Evolutionary conservation across 37 sponge, comb jelly and placozoan species (phyloP), one percentile per base, ranked within the genome.

Genomic region (Trichoplax adhaerens): DNA sequence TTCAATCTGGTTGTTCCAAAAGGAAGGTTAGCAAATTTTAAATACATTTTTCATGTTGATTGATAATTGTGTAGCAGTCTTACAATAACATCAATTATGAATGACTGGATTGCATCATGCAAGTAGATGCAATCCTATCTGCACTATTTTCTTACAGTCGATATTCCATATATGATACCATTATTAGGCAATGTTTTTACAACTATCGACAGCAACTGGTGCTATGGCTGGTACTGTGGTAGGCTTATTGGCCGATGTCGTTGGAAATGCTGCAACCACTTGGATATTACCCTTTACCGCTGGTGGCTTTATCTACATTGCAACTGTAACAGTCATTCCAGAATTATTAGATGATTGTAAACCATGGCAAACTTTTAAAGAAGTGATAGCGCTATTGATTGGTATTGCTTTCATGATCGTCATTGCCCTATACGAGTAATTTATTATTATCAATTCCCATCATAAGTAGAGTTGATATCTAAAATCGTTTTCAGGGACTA

Each of bases 241-340:
- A 52, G 96, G 96, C 1, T 79, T 95, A 2, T 52, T 82, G 3
- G 91, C 88, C 54, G 91, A 95, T 49, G 57, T 69, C 4, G 60
- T 75, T 55, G 83, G 83, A 8, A 48, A 68, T 1, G 49, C 88
- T 0, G 65, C 75, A 52, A 69, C 75, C 1, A 57, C 69, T 12
- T 88, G 90, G 83, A 90, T 95, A 57, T 83, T 95, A 0, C 92
- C 96, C 6, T 95, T 95, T 69, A 95, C 96, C 1, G 96, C 96
- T 54, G 96, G 96, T 50, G 96, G 96, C 29, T 95, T 94, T 72
- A 89, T 94, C 57, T 94, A 94, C 83, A 94, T 94, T 58, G 95
- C 90, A 0, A 87, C 87, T 0, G 91, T 90, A 5, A 78, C 91
- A 63, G 88, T 94, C 5, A 77, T 94, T 4, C 95, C 95, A 0